Base-by-base conservation (phyloP, 2,888 invertebrate species). In the Amblyjoppa fuscipennis region DNA sequence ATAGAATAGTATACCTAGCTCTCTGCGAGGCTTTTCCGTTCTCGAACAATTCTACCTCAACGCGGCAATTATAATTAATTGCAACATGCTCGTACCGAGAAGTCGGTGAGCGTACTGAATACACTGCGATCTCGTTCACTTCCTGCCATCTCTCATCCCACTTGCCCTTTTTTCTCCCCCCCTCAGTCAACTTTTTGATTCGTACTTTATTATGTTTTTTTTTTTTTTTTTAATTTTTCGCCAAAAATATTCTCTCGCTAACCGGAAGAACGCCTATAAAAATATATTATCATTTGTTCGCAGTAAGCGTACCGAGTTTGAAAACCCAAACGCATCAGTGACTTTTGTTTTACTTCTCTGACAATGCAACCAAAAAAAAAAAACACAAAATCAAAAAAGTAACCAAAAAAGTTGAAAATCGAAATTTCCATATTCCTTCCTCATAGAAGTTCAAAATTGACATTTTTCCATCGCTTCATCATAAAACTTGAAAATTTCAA, bases 1-100 rank as follows among this genome's bases (percentile, higher is more conserved):
- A 64, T 79, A 49, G 70, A 64, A 76, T 80, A 66, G 64, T 77
- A 71, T 77, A 73, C 41, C 53, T 25, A 69, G 51, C 53, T 71
- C 70, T 61, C 61, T 51, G 49, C 56, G n/a, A 70, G 77, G 61
- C 81, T 75, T 69, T 61, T 51, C 78, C 82, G 75, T 87, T 87
- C 80, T 38, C 86, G 81, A 87, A 88, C 88, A 87, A 88, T 88
- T 87, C 88, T 74, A 81, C 84, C 74, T 83, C 81, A 83, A 84
- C 81, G 87, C 81, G 83, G 87, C 89, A 89, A 89, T 89, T 89
- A 89, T 88, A 89, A 89, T 89, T 89, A 89, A 89, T 89, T 89
- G 89, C 88, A 87, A 87, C 74, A 83, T 86, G 84, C 83, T 83
- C 74, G 86, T 71, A 31, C 49, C 45, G 31, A 31, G n/a, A 69